Base-by-base conservation (phyloP, 2,113 vertebrate species). In the Pachycephala philippinensis region DNA sequence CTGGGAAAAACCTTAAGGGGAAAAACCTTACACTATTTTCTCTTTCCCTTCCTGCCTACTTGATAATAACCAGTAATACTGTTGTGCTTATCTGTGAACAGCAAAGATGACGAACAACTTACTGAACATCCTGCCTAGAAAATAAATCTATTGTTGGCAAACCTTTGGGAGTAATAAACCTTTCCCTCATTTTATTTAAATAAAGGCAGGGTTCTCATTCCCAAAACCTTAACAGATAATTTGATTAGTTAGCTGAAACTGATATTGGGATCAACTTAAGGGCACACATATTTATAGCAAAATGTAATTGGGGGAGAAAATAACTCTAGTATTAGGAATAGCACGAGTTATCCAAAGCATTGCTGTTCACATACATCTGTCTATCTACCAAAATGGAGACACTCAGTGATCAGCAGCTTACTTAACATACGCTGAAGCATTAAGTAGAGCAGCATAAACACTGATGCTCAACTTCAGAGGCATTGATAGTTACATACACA, bases 261-360 rank as follows among this genome's bases (percentile, higher is more conserved):
- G 94, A 96, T 95, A 91, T 57, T 95, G 84, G 87, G 74, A 90
- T 96, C 91, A 97, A 24, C 83, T 96, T 97, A 97, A 97, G 96
- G 97, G 89, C 96, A 96, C 90, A 65, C 75, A 49, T 97, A 97
- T 96, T 97, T 97, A 92, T 95, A 97, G 93, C 94, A 91, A 96
- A 97, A 95, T 97, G 89, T 97, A 97, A 97, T 94, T 97, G 95
- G 69, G 87, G 87, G 53, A 95, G 91, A 97, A 97, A 97, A 90
- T 96, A 97, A 92, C 95, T 92, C 64, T 70, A 96, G 93, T 94
- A 89, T 97, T 92, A 97, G 85, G 92, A 96, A 95, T 96, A 96
- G 86, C 65, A 40, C 64, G 78, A 97, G 87, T 90, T 86, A 91
- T 85, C 85, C 90, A 76, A 54, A 96, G 95, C 74, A 92, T 64